These are phyloP conservation scores for Drosophila melanica DNA, from an alignment of 1,140 invertebrate species.

Conservation along the genomic window DNA sequence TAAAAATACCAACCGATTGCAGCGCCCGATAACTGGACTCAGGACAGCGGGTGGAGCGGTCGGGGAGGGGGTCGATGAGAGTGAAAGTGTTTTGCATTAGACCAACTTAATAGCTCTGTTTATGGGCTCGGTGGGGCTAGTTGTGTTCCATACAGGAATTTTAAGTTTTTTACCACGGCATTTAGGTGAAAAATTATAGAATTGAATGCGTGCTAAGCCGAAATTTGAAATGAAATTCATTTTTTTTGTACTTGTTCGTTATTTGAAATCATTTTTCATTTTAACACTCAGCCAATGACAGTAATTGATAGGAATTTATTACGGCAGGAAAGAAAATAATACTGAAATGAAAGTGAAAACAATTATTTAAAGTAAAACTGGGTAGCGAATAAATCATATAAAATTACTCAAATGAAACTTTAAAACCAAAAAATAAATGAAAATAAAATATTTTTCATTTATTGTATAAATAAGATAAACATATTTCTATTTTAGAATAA, in stretches of 20 bases:
- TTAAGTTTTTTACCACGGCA: neutral
- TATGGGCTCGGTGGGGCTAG: slow-evolving; percentile 19
- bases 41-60: neutral
- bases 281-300: slow-evolving; percentile 5
- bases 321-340: no score
- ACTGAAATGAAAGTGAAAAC: no score
- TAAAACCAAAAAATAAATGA: no score
- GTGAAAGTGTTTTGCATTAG: slow-evolving; percentile 65
- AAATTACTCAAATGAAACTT: no score
- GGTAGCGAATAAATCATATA: no score
- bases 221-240: slow-evolving; percentile 14
- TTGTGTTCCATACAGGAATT: neutral
- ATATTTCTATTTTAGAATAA: no score
- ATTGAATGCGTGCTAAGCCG: slow-evolving; percentile 26
- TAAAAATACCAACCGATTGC: slow-evolving; percentile 61
- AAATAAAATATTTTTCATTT: no score
- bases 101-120: slow-evolving; percentile 48
- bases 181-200: slow-evolving; percentile 1
- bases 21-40: slow-evolving; percentile 10
- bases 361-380: no score
- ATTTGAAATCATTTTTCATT: slow-evolving; percentile 26
- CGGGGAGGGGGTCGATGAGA: slow-evolving; percentile 20
- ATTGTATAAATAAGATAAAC: no score
- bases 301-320: neutral
- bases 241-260: neutral